Percentiles rank a stretch among this genome's conserved stretches.
Conservation (phyloP, 2,113 vertebrate species). For the Ceyx melanurus region DNA sequence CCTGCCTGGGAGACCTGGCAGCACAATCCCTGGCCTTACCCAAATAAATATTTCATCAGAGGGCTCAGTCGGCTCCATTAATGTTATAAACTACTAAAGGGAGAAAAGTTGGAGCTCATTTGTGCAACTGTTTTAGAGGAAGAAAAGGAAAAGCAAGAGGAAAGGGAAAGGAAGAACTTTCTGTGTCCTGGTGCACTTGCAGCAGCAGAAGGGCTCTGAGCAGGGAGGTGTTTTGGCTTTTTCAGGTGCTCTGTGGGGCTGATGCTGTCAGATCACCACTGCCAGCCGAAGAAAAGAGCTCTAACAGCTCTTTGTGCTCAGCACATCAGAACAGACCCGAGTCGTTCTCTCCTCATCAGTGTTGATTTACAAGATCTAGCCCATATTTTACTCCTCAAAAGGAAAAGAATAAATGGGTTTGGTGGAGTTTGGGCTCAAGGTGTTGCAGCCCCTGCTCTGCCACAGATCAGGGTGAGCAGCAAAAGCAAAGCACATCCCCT, state of each 20-base stretch:
- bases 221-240: neutral
- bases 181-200: neutral
- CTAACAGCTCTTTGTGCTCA: neutral
- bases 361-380: conserved; percentile 35
- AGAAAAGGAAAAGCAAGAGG: neutral
- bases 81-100: neutral
- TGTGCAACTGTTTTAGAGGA: neutral
- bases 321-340: neutral
- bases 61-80: neutral
- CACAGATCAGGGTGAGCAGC: conserved; percentile 16
- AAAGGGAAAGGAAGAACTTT: neutral
- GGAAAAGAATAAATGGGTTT: neutral
- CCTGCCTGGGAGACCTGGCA: neutral
- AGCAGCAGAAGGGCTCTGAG: neutral
- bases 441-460: neutral
- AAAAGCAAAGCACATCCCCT: conserved; percentile 34
- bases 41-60: neutral
- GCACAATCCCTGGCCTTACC: neutral
- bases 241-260: neutral
- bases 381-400: conserved; percentile 13
- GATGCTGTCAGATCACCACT: neutral
- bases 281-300: neutral
- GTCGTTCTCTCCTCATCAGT: neutral
- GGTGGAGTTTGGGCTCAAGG: neutral
- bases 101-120: neutral